phyloP scores from a whole-genome alignment of 2,888 invertebrate genomes.

The Diloba caeruleocephala region DNA sequence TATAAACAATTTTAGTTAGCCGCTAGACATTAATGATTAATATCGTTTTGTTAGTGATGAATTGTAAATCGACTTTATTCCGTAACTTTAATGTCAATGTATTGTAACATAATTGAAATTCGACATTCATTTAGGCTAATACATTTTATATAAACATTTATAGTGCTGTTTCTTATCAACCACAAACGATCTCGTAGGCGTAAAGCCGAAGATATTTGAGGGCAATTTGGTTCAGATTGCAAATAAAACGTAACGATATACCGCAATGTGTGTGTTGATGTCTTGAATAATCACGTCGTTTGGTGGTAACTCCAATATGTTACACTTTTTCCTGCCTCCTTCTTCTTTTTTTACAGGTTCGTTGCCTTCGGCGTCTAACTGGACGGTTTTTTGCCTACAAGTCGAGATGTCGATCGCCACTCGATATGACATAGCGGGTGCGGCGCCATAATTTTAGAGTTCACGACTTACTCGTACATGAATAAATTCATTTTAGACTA shows the following conservation, averaged over 20 bases:
- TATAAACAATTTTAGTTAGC: too few relatives aligned
- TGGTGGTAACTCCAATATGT: conserved; percentile 43
- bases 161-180: background rate
- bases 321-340: conserved; percentile 66
- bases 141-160: conserved; percentile 29
- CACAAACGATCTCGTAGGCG: background rate
- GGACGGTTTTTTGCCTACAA: conserved; percentile 72
- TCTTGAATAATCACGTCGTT: conserved; percentile 24
- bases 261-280: conserved; percentile 30
- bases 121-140: conserved; percentile 53
- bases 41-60: background rate
- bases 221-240: conserved; percentile 1
- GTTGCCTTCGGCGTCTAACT: conserved; percentile 81
- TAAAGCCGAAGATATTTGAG: conserved; percentile 1
- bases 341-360: conserved; percentile 73
- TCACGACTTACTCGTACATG: conserved; percentile 19
- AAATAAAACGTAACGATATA: conserved; percentile 19
- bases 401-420: conserved; percentile 10
- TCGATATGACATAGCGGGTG: conserved; percentile 63
- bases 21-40: background rate
- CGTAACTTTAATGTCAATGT: conserved; percentile 41
- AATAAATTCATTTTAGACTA: conserved; percentile 7
- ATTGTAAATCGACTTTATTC: conserved; percentile 19
- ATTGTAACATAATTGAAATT: conserved; percentile 60
- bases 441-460: conserved; percentile 64